Conservation (phyloP, 2,888 invertebrate genomes). For the Dynastes hyllus region DNA sequence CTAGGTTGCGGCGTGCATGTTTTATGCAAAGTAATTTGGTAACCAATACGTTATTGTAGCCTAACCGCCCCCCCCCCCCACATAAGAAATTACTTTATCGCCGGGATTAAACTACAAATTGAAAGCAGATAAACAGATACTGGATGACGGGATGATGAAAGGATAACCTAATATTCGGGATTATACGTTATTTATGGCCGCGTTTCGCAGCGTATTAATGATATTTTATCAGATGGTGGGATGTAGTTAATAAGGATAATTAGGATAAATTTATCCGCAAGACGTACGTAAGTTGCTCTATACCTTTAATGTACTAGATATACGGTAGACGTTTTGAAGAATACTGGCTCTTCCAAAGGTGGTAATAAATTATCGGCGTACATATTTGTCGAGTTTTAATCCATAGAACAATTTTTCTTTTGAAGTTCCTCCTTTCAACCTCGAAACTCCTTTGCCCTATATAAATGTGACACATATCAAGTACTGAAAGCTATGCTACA, state of each 20-base stretch:
- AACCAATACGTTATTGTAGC: no score
- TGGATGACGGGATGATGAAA: conserved; percentile 38
- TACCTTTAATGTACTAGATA: background rate
- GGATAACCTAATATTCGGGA: conserved; percentile 38
- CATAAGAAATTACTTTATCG: conserved; percentile 7
- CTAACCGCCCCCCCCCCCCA: no score
- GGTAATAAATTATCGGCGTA: no score
- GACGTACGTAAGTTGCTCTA: background rate
- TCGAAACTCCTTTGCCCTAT: no score
- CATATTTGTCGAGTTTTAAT: no score
- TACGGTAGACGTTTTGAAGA: background rate
- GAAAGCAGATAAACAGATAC: conserved; percentile 32
- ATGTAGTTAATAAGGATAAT: conserved; percentile 39
- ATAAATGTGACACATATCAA: no score
- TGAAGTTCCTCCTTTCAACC: no score
- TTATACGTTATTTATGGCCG: conserved; percentile 35
- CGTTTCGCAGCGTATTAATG: conserved; percentile 25
- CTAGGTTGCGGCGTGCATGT: no score
- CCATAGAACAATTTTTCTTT: no score
- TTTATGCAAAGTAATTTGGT: no score
- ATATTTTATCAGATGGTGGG: conserved; percentile 29
- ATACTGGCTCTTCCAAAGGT: background rate
- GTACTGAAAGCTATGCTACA: no score
- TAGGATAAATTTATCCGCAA: conserved; percentile 26
- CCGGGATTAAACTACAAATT: conserved; percentile 31